Evolutionary conservation across 2,113 vertebrate species (phyloP).

Genomic region (Cavia aperea): DNA sequence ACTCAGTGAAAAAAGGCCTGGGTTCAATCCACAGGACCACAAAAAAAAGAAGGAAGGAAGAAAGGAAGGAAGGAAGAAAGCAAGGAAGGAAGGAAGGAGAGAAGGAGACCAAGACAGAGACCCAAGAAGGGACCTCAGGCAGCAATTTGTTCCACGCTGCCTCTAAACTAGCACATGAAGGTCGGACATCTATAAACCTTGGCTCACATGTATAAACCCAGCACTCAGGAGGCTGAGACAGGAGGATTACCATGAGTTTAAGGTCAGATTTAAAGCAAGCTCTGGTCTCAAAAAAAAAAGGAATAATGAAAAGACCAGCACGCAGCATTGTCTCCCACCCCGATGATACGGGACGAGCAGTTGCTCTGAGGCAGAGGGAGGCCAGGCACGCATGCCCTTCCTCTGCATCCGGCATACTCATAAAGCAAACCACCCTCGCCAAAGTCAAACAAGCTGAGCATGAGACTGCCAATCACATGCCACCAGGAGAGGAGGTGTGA

Average conservation of each 20-base stretch:
- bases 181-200: no score
- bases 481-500: not conserved
- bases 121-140: not conserved
- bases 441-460: not conserved
- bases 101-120: not conserved
- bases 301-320: not conserved
- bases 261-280: not conserved
- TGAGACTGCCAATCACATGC: not conserved
- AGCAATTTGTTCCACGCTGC: not conserved
- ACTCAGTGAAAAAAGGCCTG: not conserved
- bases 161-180: no score
- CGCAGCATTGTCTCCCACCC: not conserved
- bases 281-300: not conserved
- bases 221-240: not conserved
- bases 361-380: not conserved
- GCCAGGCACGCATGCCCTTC: not conserved
- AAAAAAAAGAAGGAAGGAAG: no score
- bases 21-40: not conserved
- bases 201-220: not conserved
- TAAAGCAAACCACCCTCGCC: not conserved
- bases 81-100: fast-evolving
- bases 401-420: no score
- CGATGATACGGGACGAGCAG: not conserved
- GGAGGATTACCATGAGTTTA: not conserved
- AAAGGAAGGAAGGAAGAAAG: no score